A percentile compares a stretch with the other conserved stretches of the same genome.
Conservation (phyloP, 92 coral and sea anemone species). For the Zoanthus gigantus region DNA sequence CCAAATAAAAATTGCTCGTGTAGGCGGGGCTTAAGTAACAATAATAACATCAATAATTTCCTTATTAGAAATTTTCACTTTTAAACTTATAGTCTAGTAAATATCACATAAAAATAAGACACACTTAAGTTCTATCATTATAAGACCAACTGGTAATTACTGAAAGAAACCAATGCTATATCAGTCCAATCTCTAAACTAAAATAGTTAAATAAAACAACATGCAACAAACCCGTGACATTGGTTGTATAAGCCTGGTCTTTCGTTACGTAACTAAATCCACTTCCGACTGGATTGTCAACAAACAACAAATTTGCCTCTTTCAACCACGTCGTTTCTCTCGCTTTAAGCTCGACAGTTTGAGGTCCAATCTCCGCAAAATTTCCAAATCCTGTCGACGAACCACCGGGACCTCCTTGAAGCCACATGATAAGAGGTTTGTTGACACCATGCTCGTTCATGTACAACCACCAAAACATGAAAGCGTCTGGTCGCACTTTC, state of each 20-base stretch:
- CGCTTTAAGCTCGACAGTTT: conserved; percentile 78
- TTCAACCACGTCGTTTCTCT: conserved; percentile 90
- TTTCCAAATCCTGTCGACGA: conserved; percentile 97
- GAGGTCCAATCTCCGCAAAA: conserved; percentile 94
- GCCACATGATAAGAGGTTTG: conserved; percentile 93
- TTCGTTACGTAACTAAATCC: conserved; percentile 95
- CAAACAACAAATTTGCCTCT: conserved; percentile 90
- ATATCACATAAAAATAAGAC: too few species aligned
- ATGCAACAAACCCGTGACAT: conserved; percentile 75
- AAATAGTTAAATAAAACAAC: neutral
- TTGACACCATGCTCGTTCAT: conserved; percentile 65
- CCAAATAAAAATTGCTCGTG: too few species aligned
- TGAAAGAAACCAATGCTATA: neutral
- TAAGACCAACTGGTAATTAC: neutral
- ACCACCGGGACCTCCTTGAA: conserved; percentile 98
- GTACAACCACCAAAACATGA: conserved; percentile 98
- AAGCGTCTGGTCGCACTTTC: conserved; percentile 81
- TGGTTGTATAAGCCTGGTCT: conserved; percentile 83
- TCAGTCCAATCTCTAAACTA: neutral
- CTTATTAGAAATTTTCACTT: too few species aligned
- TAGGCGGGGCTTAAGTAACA: too few species aligned
- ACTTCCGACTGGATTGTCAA: conserved; percentile 95
- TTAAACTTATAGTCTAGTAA: too few species aligned
- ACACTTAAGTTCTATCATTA: too few species aligned
- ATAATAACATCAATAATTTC: too few species aligned